Evolutionary conservation across 2,797 vertebrate species (phyloP).

Genomic region (Austrolebias charrua): DNA sequence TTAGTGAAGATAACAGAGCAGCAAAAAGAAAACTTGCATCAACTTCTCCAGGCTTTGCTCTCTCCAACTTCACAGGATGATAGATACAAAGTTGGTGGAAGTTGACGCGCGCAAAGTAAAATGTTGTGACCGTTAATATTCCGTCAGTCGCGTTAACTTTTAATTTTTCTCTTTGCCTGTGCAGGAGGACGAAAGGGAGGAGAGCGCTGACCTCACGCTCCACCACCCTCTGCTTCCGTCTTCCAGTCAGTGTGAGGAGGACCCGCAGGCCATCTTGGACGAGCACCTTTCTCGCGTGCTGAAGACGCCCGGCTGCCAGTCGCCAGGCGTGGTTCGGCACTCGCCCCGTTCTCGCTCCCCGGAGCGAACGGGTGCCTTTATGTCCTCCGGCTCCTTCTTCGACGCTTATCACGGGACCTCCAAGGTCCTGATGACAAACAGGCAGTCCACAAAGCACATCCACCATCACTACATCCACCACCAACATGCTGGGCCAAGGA

Average conservation of each 20-base stretch:
- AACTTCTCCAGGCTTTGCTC: conserved; percentile 67
- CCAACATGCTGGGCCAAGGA: conserved; percentile 85
- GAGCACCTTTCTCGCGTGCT: conserved; percentile 92
- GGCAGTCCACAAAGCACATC: conserved; percentile 84
- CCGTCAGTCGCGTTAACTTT: conserved; percentile 9
- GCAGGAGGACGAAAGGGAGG: conserved; percentile 89
- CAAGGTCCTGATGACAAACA: conserved; percentile 58
- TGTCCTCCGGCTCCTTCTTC: conserved; percentile 53
- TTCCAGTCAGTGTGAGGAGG: conserved; percentile 84
- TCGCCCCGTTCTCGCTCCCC: conserved; percentile 86
- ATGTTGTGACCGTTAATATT: conserved; percentile 42
- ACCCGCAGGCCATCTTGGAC: conserved; percentile 92
- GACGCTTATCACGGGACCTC: conserved; percentile 55
- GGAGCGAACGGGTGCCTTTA: conserved; percentile 63
- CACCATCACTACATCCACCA: conserved; percentile 94
- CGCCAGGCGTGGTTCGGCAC: conserved; percentile 84
- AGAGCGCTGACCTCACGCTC: conserved; percentile 67
- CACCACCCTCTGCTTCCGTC: conserved; percentile 78
- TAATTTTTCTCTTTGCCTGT: conserved; percentile 20
- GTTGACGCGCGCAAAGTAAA: conserved; percentile 43
- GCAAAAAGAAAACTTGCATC: conserved; percentile 70
- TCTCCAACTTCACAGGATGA: conserved; percentile 56
- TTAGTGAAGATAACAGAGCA: conserved; percentile 71
- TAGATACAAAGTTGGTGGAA: conserved; percentile 56
- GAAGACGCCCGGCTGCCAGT: conserved; percentile 93